Conservation (phyloP, 2,888 invertebrate species). For the Maniola hyperantus region DNA sequence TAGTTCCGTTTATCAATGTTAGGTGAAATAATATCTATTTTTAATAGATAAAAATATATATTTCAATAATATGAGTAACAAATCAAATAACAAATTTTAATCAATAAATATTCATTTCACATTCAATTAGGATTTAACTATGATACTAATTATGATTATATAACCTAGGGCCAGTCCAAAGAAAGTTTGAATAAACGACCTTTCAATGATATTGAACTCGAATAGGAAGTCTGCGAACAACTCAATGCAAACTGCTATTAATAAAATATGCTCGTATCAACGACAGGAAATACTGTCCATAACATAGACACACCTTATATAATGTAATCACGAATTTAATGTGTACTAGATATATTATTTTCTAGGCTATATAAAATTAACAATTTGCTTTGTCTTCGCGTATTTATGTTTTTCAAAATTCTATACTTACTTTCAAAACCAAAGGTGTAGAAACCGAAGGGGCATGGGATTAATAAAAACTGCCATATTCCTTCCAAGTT, state of each 20-base stretch:
- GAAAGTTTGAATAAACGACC: slow-evolving; percentile 21
- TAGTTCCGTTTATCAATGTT: not conserved
- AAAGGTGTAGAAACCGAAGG: no score
- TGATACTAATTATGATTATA: no score
- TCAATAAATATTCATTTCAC: no score
- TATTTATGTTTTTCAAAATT: no score
- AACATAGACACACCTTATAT: slow-evolving; percentile 7
- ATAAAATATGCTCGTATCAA: slow-evolving; percentile 29
- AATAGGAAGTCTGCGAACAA: slow-evolving; percentile 47
- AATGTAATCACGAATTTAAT: slow-evolving; percentile 10
- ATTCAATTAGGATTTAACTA: no score
- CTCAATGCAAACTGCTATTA: slow-evolving; percentile 58
- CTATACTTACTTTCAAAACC: no score
- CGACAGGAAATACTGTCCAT: slow-evolving; percentile 29
- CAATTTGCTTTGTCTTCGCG: not conserved
- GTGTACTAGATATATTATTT: not conserved
- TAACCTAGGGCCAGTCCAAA: slow-evolving; percentile 10
- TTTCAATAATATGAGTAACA: no score
- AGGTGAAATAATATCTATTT: not conserved
- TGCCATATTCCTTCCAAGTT: no score
- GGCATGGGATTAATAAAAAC: no score
- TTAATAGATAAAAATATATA: no score
- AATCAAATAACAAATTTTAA: no score
- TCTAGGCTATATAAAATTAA: not conserved
- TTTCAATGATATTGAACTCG: slow-evolving; percentile 31